phyloP scores from a whole-genome alignment of 2,113 vertebrate species.

The Hypanus sabinus region DNA sequence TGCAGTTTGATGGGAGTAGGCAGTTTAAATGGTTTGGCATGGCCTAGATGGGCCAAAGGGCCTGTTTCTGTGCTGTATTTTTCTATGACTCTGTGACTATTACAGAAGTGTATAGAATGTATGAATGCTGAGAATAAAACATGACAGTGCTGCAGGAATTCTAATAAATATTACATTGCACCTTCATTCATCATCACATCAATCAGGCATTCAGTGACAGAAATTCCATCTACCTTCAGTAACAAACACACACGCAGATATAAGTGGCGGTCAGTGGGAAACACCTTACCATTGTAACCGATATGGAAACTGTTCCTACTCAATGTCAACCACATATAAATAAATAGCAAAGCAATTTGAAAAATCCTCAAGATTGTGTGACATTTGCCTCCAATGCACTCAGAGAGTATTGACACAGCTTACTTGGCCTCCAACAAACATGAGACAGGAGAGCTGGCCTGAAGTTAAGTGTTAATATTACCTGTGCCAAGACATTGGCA shows the following conservation, averaged over 20 bases:
- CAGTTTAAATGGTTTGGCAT: too few species aligned
- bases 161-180: constrained; percentile 1
- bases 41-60: too few species aligned
- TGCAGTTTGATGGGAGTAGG: too few species aligned
- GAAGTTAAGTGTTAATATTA: background rate
- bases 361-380: background rate
- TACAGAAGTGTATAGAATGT: background rate
- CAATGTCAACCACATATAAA: background rate
- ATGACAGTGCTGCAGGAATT: background rate
- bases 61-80: too few species aligned
- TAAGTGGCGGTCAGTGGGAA: constrained; percentile 1
- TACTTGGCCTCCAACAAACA: background rate
- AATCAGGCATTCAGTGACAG: background rate
- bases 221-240: background rate
- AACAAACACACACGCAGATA: background rate
- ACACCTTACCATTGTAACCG: background rate
- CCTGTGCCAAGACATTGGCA: background rate
- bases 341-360: background rate
- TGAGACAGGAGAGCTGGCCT: background rate
- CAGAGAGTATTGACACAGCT: background rate
- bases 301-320: background rate
- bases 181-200: background rate
- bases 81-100: too few species aligned
- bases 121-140: background rate
- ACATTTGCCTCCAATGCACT: background rate